Evolutionary conservation across 2,113 vertebrate genomes (phyloP).

Genomic region (Mustela lutreola): DNA sequence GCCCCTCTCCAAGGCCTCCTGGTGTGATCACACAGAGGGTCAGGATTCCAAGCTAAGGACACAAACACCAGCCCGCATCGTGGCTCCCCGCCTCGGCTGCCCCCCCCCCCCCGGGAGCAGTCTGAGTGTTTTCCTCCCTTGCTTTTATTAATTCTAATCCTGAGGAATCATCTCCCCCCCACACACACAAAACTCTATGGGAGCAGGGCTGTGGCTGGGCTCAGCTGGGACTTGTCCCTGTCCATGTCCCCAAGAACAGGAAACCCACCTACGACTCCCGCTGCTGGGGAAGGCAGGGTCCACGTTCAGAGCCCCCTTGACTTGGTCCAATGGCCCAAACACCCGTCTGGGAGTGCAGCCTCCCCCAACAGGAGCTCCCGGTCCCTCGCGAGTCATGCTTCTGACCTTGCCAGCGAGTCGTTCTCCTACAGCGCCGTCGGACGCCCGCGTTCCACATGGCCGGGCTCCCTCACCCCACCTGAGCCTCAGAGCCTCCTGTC

Average conservation of each 20-base stretch:
- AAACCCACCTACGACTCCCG: neutral
- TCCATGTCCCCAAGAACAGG: neutral
- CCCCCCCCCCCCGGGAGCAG: neutral
- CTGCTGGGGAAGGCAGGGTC: rapidly evolving
- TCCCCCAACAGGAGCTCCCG: neutral
- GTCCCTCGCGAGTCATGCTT: neutral
- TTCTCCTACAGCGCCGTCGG: neutral
- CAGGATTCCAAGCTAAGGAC: neutral
- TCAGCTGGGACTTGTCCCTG: neutral
- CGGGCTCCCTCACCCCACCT: rapidly evolving
- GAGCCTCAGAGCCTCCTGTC: neutral
- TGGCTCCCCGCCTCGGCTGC: neutral
- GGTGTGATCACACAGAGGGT: no score
- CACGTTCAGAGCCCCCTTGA: neutral
- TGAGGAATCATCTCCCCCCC: neutral
- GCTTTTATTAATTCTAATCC: neutral
- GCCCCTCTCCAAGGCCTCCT: neutral
- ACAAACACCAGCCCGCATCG: neutral
- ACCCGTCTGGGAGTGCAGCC: neutral
- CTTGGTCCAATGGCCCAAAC: neutral
- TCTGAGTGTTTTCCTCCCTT: neutral
- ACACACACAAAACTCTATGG: neutral
- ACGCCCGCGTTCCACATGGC: neutral
- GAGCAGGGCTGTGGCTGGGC: no score
- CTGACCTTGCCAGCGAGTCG: neutral